Percentiles rank a stretch among this genome's conserved stretches.
phyloP scores from a whole-genome alignment of 2,888 invertebrate genomes.

The Dusona sp. region DNA sequence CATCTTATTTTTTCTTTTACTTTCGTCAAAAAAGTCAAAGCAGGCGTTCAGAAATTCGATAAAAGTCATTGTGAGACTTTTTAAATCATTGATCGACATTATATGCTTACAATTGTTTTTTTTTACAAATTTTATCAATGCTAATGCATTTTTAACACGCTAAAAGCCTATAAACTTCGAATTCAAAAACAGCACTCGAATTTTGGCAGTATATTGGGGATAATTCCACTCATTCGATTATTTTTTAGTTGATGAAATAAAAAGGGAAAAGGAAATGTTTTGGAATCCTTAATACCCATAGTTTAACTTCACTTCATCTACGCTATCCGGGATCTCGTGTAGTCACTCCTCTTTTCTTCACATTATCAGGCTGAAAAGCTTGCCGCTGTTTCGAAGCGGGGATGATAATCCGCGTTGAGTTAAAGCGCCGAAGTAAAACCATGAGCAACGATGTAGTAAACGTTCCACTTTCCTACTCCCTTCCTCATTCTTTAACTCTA shows the following conservation, averaged over 20 bases:
- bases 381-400: conserved; percentile 52
- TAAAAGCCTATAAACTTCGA: conserved; percentile 7
- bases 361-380: conserved; percentile 67
- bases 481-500: conserved; percentile 49
- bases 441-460: conserved; percentile 58
- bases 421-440: conserved; percentile 68
- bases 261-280: neutral
- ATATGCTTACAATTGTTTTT: too few species aligned
- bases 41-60: neutral
- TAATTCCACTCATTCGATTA: neutral
- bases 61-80: conserved; percentile 6
- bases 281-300: conserved; percentile 10
- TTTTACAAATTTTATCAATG: too few species aligned
- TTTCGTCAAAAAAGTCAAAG: neutral
- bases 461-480: conserved; percentile 52
- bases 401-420: conserved; percentile 72
- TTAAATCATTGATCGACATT: neutral
- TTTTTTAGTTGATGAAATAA: neutral
- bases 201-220: neutral
- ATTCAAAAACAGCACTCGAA: neutral
- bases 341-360: conserved; percentile 15
- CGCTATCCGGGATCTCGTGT: conserved; percentile 15
- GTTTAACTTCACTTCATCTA: neutral
- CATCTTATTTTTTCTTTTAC: neutral
- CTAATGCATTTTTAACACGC: too few species aligned